Evolutionary conservation across 2,113 vertebrate genomes (phyloP), one percentile per base, ranked within the genome.

Genomic region (Oryzias celebensis): DNA sequence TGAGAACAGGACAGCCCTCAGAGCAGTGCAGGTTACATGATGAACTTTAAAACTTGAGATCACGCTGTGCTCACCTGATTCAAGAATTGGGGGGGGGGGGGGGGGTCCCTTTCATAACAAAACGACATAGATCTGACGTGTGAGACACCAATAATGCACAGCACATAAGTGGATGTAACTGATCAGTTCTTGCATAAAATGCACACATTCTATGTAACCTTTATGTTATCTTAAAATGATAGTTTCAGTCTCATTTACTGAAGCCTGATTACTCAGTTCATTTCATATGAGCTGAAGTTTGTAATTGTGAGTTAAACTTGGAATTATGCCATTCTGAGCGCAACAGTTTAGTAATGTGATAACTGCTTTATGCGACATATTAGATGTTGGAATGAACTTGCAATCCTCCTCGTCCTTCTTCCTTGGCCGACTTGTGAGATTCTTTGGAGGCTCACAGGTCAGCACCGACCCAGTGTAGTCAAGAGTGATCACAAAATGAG

Each of bases 261-360:
- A 36, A 36, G 36, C 36, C 10, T 3, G 36, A 36, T 2, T 36
- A 36, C 36, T 10, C 12, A 36, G 36, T 8, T 36, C 10, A 36
- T 36, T 36, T 36, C 2, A 12, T 12, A 10, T 36, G 15, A 62
- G 61, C 67, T 52, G 20, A 50, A 15, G 42, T 52, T 57, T 62
- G 55, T 16, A 49, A 45, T 43, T 70, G 64, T 62, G 69, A 69
- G 77, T 51, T 78, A 68, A 85, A 80, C 73, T 69, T 68, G 77
- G 77, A 77, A 80, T 80, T 80, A 85, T 80, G 83, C 84, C 85
- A 84, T 72, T 43, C 68, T 53, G 70, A 58, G 69, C 51, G 47
- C 72, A 77, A 78, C 68, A 73, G 77, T 83, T 79, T 52, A 52
- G 87, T 89, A 89, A 88, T 28, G 62, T 46, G 85, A 90, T 78